Percentiles rank a stretch among this genome's conserved stretches.
Evolutionary conservation across 2,888 invertebrate species (phyloP).

Genomic region (Campoplex capitator): DNA sequence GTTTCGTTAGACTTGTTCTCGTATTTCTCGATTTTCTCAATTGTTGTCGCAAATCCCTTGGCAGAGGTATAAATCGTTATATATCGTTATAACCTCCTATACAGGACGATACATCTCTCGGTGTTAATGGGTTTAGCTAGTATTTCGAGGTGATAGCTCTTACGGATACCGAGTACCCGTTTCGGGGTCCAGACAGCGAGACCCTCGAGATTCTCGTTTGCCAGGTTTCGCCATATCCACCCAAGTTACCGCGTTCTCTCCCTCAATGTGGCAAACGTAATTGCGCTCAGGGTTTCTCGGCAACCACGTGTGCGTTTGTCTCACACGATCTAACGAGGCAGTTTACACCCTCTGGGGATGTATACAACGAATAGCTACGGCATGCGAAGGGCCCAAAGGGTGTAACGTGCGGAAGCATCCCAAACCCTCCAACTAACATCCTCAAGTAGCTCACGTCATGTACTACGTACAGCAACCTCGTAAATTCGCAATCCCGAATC

Average conservation of each 20-base stretch:
- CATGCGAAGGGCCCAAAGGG: constrained; percentile 45
- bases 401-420: constrained; percentile 32
- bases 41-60: constrained; percentile 29
- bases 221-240: constrained; percentile 42
- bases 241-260: constrained; percentile 10
- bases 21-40: constrained; percentile 32
- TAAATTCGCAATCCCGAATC: constrained; percentile 51
- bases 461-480: constrained; percentile 25
- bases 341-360: constrained; percentile 62
- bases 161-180: constrained; percentile 48
- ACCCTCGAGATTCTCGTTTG: constrained; percentile 65
- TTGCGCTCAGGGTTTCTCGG: constrained; percentile 61
- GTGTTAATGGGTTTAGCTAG: constrained; percentile 60
- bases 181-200: constrained; percentile 39
- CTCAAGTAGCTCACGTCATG: constrained; percentile 37
- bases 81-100: not conserved
- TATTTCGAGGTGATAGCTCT: constrained; percentile 58
- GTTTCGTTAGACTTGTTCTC: not conserved
- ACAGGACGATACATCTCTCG: constrained; percentile 47
- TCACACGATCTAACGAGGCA: constrained; percentile 60
- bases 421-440: constrained; percentile 11
- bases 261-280: constrained; percentile 59
- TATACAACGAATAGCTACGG: constrained; percentile 42
- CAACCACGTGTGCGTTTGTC: constrained; percentile 64
- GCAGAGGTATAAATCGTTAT: not conserved